These are phyloP conservation scores for Tadarida brasiliensis DNA, from an alignment of 2,797 vertebrate species.

Conservation along the genomic window DNA sequence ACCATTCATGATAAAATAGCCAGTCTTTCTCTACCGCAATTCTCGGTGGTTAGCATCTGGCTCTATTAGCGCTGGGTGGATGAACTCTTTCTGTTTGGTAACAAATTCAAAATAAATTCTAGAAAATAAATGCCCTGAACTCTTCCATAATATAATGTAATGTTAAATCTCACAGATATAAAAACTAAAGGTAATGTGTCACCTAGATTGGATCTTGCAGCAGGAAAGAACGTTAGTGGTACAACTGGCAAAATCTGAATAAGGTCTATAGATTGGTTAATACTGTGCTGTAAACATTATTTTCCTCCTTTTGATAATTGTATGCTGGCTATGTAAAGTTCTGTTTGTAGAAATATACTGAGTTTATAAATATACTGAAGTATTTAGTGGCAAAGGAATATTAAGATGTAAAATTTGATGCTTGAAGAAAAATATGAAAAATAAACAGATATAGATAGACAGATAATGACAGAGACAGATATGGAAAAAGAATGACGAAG, in stretches of 20 bases:
- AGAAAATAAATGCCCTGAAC: not conserved
- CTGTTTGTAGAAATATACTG: not conserved
- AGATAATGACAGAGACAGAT: not conserved
- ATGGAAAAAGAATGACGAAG: not conserved
- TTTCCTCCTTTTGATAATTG: not conserved
- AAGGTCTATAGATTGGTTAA: not conserved
- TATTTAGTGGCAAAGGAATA: not conserved
- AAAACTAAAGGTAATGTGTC: not conserved
- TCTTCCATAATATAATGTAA: not conserved
- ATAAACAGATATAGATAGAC: not conserved
- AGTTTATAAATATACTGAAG: not conserved
- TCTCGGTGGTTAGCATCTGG: not conserved
- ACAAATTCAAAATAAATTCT: conserved; percentile 1
- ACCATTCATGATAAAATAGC: not conserved
- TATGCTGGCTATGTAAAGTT: not conserved
- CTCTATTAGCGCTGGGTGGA: not conserved
- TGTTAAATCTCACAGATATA: not conserved
- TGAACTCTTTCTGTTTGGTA: not conserved
- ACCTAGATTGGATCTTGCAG: not conserved
- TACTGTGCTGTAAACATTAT: not conserved
- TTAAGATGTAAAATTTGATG: not conserved
- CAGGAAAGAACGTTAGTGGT: not conserved
- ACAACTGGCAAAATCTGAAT: not conserved
- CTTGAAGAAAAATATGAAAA: not conserved
- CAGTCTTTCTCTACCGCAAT: not conserved